A percentile compares a stretch with the other conserved stretches of the same genome.
phyloP scores from a whole-genome alignment of 2,113 vertebrate species.

The Falcunculus frontatus region DNA sequence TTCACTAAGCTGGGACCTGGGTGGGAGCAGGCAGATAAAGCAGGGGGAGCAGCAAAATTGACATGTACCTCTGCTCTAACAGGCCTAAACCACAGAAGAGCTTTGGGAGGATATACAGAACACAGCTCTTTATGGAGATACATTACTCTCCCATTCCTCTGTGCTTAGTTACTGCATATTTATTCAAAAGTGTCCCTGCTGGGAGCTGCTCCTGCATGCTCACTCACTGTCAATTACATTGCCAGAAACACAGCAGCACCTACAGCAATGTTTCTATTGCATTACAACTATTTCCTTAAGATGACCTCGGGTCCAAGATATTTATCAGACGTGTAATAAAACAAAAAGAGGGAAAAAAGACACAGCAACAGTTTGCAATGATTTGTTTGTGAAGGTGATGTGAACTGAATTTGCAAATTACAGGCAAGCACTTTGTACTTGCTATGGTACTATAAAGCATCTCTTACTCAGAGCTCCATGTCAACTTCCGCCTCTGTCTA shows the following conservation, averaged over 20 bases:
- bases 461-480: neutral
- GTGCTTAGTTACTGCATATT: neutral
- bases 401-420: neutral
- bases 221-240: neutral
- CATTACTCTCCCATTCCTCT: neutral
- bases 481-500: neutral
- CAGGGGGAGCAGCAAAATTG: neutral
- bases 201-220: neutral
- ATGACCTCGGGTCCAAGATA: neutral
- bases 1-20: neutral
- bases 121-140: neutral
- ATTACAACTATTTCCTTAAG: conserved; percentile 3
- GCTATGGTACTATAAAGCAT: neutral
- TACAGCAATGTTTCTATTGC: neutral
- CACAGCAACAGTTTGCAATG: neutral
- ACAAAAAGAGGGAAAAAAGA: neutral
- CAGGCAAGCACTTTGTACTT: neutral
- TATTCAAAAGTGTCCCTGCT: neutral
- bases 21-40: neutral
- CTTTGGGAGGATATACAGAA: neutral
- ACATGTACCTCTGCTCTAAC: neutral
- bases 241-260: conserved; percentile 10
- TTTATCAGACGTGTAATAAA: neutral
- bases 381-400: neutral
- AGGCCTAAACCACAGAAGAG: neutral